These are phyloP conservation scores for Penaeus chinensis DNA, from an alignment of 1,140 invertebrate genomes.

Conservation along the genomic window DNA sequence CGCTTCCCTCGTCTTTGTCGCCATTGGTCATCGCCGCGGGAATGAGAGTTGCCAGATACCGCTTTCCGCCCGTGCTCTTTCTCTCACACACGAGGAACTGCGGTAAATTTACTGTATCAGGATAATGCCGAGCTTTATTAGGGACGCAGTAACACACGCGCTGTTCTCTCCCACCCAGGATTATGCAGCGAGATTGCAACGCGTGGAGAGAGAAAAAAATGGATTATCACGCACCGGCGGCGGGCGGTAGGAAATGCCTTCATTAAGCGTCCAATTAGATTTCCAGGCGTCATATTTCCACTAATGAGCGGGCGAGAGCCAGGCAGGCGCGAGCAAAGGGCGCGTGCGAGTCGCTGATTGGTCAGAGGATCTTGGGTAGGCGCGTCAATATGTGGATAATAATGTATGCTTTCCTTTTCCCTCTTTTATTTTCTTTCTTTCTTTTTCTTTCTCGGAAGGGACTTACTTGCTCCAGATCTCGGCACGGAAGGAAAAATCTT, in stretches of 20 bases:
- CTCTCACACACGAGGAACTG: background rate
- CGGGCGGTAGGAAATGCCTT: conserved; percentile 46
- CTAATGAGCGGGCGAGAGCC: conserved; percentile 50
- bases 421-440: background rate
- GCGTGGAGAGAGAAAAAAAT: background rate
- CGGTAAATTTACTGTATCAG: no score
- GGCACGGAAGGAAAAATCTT: no score
- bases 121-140: no score
- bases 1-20: conserved; percentile 43
- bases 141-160: no score
- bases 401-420: background rate
- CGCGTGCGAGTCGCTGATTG: conserved; percentile 33
- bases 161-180: no score
- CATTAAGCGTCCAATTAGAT: conserved; percentile 57
- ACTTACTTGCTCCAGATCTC: no score
- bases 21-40: conserved; percentile 53
- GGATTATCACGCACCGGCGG: conserved; percentile 27
- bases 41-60: conserved; percentile 43
- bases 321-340: conserved; percentile 39
- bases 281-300: conserved; percentile 51
- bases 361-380: conserved; percentile 22
- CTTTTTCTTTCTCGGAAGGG: no score
- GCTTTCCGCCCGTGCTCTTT: background rate
- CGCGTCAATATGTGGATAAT: conserved; percentile 31
- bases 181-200: background rate